These are phyloP conservation scores for Philopedon plagiatum DNA, from an alignment of 2,888 invertebrate genomes.

Conservation along the genomic window DNA sequence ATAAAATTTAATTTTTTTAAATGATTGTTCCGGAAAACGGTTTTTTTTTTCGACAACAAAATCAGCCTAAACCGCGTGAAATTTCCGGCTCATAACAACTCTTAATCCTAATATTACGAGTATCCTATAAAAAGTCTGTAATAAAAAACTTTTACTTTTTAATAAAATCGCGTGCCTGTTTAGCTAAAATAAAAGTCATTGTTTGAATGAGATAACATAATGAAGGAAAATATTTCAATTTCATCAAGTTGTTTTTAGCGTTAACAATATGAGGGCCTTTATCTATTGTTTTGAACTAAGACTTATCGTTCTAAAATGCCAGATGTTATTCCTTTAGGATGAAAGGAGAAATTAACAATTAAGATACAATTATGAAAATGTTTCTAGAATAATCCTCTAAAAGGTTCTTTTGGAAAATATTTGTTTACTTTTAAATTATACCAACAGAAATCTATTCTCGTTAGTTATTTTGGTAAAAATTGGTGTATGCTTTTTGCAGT, in stretches of 20 bases:
- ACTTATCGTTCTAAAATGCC: slow-evolving; percentile 7
- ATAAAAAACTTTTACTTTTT: not conserved
- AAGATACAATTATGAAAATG: not conserved
- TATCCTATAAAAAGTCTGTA: too few species aligned
- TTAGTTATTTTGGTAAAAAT: too few species aligned
- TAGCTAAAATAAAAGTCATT: slow-evolving; percentile 13
- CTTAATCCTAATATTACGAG: not conserved
- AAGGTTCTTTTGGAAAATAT: too few species aligned
- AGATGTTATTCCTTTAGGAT: not conserved
- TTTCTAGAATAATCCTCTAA: too few species aligned
- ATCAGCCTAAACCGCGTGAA: too few species aligned
- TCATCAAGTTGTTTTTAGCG: slow-evolving; percentile 31
- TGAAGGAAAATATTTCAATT: slow-evolving; percentile 21
- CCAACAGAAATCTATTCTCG: too few species aligned
- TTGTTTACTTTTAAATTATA: too few species aligned
- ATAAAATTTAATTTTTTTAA: too few species aligned
- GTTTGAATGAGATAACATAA: slow-evolving; percentile 23
- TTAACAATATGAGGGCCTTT: slow-evolving; percentile 26
- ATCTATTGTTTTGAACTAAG: slow-evolving; percentile 29
- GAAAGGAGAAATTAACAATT: not conserved
- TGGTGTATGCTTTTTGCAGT: too few species aligned
- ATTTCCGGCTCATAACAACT: too few species aligned
- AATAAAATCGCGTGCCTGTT: slow-evolving; percentile 7
- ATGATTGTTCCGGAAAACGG: too few species aligned
- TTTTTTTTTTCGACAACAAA: too few species aligned